These are phyloP conservation scores for Vanessa cardui DNA, from an alignment of 2,888 invertebrate species.

Conservation along the genomic window DNA sequence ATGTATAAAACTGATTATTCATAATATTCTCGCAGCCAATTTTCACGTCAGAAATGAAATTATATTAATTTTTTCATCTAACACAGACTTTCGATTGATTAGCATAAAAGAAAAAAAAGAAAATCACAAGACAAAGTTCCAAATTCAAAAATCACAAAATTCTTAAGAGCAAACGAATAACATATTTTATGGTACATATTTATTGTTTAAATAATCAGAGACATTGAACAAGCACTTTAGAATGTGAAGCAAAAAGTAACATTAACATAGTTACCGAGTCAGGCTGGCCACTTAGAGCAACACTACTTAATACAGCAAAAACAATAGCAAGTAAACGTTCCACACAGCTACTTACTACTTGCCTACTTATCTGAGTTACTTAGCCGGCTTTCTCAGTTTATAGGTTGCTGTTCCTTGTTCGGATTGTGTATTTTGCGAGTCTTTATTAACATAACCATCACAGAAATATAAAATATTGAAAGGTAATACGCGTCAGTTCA, in stretches of 20 bases:
- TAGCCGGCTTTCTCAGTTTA: conserved; percentile 41
- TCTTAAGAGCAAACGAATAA: conserved; percentile 22
- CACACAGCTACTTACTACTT: conserved; percentile 45
- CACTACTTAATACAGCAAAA: conserved; percentile 67
- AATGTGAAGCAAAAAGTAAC: conserved; percentile 39
- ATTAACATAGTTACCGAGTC: conserved; percentile 49
- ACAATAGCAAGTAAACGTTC: conserved; percentile 61
- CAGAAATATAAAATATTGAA: not conserved
- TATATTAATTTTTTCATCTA: no score
- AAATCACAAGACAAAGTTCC: no score
- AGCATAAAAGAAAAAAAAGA: no score
- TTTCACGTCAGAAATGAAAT: no score
- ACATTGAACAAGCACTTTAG: conserved; percentile 34
- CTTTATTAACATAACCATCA: conserved; percentile 15
- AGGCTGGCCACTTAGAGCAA: conserved; percentile 62
- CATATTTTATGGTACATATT: conserved; percentile 25
- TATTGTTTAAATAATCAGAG: conserved; percentile 38
- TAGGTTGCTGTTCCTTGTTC: conserved; percentile 41
- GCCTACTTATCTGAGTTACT: conserved; percentile 47
- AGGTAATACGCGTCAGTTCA: not conserved
- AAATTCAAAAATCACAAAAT: not conserved
- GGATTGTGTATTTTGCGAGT: conserved; percentile 29
- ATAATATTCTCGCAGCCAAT: no score
- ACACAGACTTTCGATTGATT: no score
- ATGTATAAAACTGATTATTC: no score